Base-by-base conservation (phyloP, 37 sponge, comb jelly and placozoan species). In the Oopsacas minuta region DNA sequence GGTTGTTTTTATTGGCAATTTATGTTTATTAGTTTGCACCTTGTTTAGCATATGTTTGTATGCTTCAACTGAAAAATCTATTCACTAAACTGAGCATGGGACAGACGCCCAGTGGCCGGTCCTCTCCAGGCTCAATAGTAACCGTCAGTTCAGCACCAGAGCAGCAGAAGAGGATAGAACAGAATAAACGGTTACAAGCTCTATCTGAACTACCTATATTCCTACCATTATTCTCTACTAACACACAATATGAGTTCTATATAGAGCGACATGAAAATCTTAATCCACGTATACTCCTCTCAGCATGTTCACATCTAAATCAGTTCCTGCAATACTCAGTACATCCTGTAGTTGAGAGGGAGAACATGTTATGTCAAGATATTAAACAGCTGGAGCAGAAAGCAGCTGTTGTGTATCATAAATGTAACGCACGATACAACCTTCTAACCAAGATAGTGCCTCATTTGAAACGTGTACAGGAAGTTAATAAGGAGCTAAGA, bases 311-410 rank as follows among this genome's bases (percentile, higher is more conserved):
- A 3, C 7, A 12, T 34, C 75, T 61, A 34, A 61, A 61, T 5
- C 20, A n/a, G 20, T 61, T 61, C 75, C 75, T 61, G 75, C 30
- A 61, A 7, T 12, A 20, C 75, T 61, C 75, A 12, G 75, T 34
- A 25, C 32, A 5, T n/a, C 28, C 75, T 5, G 28, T 34, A 3
- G 75, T 61, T 25, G 75, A 61, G 75, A 10, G 75, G 28, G 75
- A 61, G 75, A 25, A 61, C 75, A n/a, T 34, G 30, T 34, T 61
- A 3, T 10, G 28, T n/a, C 30, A 61, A 3, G 75, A 61, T 3
- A n/a, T 61, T 5, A 61, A 61, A 61, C 75, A 61, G 75, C 75
- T 61, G 75, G 75, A 61, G 75, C 75, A 61, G 75, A 61, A 61
- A 34, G 30, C 75, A 3, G 22, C 75, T 12, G 75, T 61, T 25